Evolutionary conservation across 2,888 invertebrate species (phyloP).

Genomic region (Agrotis puta): DNA sequence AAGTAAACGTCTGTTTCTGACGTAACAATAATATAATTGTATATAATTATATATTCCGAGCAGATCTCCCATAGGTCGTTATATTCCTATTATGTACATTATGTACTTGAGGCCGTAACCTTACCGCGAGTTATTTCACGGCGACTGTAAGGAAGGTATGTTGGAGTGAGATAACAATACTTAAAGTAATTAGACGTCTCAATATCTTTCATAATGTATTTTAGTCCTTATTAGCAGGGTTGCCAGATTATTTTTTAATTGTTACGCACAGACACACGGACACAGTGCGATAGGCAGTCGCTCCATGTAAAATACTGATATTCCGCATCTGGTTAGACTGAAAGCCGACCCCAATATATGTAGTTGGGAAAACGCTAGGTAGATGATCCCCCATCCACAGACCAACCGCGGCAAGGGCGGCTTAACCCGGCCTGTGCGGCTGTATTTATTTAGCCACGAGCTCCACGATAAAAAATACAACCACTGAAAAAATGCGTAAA

Average conservation of each 20-base stretch:
- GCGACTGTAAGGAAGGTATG: constrained; percentile 53
- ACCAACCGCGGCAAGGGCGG: too few relatives aligned
- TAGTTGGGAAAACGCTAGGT: too few relatives aligned
- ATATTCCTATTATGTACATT: constrained; percentile 38
- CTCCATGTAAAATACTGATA: too few relatives aligned
- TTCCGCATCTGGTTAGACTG: too few relatives aligned
- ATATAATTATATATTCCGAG: constrained; percentile 53
- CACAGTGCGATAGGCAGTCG: too few relatives aligned
- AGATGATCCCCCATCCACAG: too few relatives aligned
- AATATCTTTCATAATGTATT: constrained; percentile 43
- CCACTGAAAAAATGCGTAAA: too few relatives aligned
- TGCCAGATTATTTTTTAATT: constrained; percentile 1
- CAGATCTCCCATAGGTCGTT: constrained; percentile 62
- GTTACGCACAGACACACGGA: too few relatives aligned
- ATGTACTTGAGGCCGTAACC: constrained; percentile 45
- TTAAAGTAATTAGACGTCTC: constrained; percentile 53
- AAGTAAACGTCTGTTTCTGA: constrained; percentile 35
- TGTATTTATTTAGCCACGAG: too few relatives aligned
- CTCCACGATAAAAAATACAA: too few relatives aligned
- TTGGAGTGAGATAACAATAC: constrained; percentile 53
- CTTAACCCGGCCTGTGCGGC: too few relatives aligned
- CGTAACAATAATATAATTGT: constrained; percentile 52
- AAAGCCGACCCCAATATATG: too few relatives aligned
- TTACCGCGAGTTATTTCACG: constrained; percentile 39
- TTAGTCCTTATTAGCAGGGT: constrained; percentile 31